A percentile compares a stretch with the other conserved stretches of the same genome.
phyloP scores from a whole-genome alignment of 2,888 invertebrate genomes.

The Drosophila acutilabella region DNA sequence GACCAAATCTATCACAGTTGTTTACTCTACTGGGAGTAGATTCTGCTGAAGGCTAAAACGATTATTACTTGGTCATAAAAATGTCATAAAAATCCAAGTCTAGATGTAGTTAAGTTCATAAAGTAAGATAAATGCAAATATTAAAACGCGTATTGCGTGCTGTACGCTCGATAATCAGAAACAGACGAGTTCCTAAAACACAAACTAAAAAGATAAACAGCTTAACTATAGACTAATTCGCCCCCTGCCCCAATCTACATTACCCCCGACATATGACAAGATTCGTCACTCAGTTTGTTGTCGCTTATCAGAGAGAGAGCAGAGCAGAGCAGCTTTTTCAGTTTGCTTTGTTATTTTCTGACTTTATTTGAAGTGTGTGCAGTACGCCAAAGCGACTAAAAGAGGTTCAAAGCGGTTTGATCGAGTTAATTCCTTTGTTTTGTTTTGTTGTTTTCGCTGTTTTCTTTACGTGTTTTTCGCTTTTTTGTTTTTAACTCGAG shows the following conservation, averaged over 20 bases:
- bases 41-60: conserved; percentile 21
- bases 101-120: conserved; percentile 16
- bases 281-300: conserved; percentile 22
- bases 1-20: conserved; percentile 10
- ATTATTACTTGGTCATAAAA: conserved; percentile 1
- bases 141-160: conserved; percentile 3
- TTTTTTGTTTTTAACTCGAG: conserved; percentile 18
- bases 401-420: conserved; percentile 59
- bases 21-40: conserved; percentile 4
- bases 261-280: conserved; percentile 21
- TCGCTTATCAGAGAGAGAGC: conserved; percentile 35
- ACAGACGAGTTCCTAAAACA: conserved; percentile 35
- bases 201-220: conserved; percentile 32
- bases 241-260: not conserved
- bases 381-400: conserved; percentile 17
- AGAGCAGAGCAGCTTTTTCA: conserved; percentile 12
- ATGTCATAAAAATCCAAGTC: not conserved
- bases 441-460: conserved; percentile 26
- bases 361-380: conserved; percentile 39
- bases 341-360: conserved; percentile 40
- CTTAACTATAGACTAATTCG: conserved; percentile 12
- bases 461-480: conserved; percentile 19
- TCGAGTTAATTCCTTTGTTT: conserved; percentile 39
- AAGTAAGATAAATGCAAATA: conserved; percentile 30
- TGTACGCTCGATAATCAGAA: conserved; percentile 11